Evolutionary conservation across 2,888 invertebrate species (phyloP).

Genomic region (Noctua janthe): DNA sequence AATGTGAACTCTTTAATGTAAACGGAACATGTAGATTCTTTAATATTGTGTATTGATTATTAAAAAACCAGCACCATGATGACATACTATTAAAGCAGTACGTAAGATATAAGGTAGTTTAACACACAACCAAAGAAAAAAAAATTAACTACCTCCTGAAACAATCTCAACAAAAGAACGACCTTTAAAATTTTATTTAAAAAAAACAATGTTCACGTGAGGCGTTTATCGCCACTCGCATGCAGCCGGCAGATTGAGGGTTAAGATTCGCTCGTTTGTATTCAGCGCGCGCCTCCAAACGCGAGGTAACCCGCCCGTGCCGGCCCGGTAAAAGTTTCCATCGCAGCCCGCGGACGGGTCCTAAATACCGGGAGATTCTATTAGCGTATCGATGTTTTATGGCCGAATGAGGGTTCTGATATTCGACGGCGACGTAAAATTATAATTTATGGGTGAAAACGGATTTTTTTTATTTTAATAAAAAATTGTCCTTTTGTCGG

Average conservation of each 20-base stretch:
- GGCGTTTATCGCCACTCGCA: constrained; percentile 76
- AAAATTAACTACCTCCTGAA: constrained; percentile 11
- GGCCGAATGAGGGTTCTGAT: constrained; percentile 67
- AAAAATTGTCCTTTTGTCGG: constrained; percentile 33
- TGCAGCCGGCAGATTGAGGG: constrained; percentile 84
- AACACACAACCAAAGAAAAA: no score
- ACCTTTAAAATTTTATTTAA: constrained; percentile 52
- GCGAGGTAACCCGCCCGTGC: constrained; percentile 71
- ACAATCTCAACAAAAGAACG: constrained; percentile 21
- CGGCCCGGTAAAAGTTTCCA: constrained; percentile 75
- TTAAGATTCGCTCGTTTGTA: constrained; percentile 86
- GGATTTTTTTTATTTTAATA: constrained; percentile 49
- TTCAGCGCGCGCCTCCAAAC: constrained; percentile 74
- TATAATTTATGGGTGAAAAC: constrained; percentile 63
- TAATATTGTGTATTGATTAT: background rate
- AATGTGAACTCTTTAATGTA: background rate
- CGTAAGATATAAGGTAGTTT: background rate
- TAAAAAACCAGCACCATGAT: background rate
- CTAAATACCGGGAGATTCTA: constrained; percentile 82
- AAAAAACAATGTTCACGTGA: constrained; percentile 83
- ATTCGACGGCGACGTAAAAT: constrained; percentile 64
- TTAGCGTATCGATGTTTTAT: constrained; percentile 77
- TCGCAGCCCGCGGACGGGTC: constrained; percentile 75
- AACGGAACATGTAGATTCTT: background rate
- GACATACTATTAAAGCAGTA: background rate